Conservation (phyloP, 2,113 vertebrate genomes). For the Heloderma charlesbogerti region DNA sequence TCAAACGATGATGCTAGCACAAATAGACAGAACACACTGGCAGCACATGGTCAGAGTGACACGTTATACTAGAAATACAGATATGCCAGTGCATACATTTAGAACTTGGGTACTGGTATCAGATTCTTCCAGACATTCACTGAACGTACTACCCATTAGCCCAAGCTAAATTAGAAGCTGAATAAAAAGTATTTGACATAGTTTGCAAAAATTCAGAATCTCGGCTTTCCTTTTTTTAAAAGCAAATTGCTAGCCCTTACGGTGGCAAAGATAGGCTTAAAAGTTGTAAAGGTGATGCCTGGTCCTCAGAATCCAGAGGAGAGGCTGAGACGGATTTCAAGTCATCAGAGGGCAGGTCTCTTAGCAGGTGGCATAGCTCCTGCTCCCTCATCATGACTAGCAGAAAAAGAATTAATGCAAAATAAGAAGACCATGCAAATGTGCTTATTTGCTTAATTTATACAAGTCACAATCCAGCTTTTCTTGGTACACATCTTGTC, state of each 20-base stretch:
- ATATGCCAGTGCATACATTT: neutral
- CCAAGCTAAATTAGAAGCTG: neutral
- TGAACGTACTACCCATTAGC: neutral
- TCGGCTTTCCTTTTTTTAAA: neutral
- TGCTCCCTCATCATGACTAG: neutral
- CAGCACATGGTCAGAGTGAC: neutral
- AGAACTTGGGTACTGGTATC: neutral
- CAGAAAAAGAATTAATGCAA: neutral
- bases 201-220: neutral
- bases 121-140: neutral
- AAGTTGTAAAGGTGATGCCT: neutral
- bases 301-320: neutral
- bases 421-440: neutral
- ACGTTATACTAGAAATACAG: neutral
- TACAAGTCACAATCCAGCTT: neutral
- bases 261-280: neutral
- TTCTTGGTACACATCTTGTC: neutral
- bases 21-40: neutral
- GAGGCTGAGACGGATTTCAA: neutral
- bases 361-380: neutral
- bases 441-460: neutral
- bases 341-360: neutral
- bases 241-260: no score
- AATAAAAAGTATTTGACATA: neutral
- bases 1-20: neutral